phyloP scores from a whole-genome alignment of 1,140 invertebrate species.

The Leptopilina boulardi region DNA sequence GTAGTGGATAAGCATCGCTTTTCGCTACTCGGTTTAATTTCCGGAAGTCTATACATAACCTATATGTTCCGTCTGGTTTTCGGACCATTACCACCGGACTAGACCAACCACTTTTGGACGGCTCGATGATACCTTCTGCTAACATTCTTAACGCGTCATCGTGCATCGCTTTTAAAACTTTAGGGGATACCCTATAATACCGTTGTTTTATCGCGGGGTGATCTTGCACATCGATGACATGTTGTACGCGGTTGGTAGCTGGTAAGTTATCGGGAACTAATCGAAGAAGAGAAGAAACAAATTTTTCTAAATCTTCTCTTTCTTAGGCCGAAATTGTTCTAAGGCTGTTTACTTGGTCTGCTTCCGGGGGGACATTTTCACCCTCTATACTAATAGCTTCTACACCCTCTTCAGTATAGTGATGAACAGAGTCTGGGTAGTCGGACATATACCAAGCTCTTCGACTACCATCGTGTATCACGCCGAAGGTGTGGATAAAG shows the following conservation, averaged over 20 bases:
- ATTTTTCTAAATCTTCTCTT: no score
- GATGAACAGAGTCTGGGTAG: background rate
- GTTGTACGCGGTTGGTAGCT: background rate
- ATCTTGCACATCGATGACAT: background rate
- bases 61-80: background rate
- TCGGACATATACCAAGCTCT: background rate
- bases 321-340: no score
- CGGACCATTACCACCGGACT: background rate
- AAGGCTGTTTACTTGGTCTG: no score
- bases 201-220: background rate
- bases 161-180: background rate
- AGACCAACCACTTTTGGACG: background rate
- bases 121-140: background rate
- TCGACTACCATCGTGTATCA: background rate
- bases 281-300: no score
- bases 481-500: background rate
- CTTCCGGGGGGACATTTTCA: no score
- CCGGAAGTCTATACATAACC: no score
- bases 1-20: background rate
- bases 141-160: background rate
- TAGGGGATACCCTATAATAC: background rate
- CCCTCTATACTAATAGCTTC: background rate
- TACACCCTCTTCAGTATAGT: background rate
- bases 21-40: no score
- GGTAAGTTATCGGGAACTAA: background rate